A percentile compares a stretch with the other conserved stretches of the same genome.
phyloP scores from a whole-genome alignment of 2,888 invertebrate genomes.

The Endotricha flammealis region DNA sequence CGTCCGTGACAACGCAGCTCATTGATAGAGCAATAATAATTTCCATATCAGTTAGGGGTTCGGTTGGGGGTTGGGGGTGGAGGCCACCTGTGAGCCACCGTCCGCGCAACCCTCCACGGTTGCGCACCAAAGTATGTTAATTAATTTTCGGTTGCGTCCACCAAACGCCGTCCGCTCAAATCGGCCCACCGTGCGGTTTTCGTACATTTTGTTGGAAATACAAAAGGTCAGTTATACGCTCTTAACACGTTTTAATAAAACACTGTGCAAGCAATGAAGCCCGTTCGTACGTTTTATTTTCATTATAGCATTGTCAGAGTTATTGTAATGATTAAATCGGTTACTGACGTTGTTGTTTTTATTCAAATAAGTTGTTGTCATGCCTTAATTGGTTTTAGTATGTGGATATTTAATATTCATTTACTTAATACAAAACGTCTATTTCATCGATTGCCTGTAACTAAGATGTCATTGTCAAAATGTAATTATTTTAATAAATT shows the following conservation, averaged over 20 bases:
- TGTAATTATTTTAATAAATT: no score
- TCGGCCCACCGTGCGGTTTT: constrained; percentile 66
- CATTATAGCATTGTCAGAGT: constrained; percentile 3
- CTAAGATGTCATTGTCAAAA: no score
- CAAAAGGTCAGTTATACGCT: constrained; percentile 44
- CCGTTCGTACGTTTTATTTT: constrained; percentile 3
- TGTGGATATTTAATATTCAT: no score
- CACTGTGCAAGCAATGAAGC: constrained; percentile 4
- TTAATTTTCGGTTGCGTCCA: constrained; percentile 76
- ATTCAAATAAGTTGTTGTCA: constrained; percentile 3
- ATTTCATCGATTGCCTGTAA: no score
- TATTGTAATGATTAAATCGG: constrained; percentile 5
- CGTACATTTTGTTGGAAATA: constrained; percentile 61
- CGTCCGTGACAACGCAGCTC: constrained; percentile 6
- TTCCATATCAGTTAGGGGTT: constrained; percentile 24
- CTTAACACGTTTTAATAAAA: constrained; percentile 24
- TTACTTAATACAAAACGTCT: no score
- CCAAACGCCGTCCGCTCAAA: constrained; percentile 57
- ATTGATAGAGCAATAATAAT: constrained; percentile 11
- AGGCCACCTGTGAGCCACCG: constrained; percentile 51
- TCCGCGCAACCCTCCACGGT: constrained; percentile 47
- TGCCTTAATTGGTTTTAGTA: no score
- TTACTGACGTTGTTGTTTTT: constrained; percentile 6
- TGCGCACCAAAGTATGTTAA: constrained; percentile 75
- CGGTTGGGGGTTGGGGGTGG: constrained; percentile 36